phyloP scores from a whole-genome alignment of 1,140 invertebrate species.

The Zophobas atratus region DNA sequence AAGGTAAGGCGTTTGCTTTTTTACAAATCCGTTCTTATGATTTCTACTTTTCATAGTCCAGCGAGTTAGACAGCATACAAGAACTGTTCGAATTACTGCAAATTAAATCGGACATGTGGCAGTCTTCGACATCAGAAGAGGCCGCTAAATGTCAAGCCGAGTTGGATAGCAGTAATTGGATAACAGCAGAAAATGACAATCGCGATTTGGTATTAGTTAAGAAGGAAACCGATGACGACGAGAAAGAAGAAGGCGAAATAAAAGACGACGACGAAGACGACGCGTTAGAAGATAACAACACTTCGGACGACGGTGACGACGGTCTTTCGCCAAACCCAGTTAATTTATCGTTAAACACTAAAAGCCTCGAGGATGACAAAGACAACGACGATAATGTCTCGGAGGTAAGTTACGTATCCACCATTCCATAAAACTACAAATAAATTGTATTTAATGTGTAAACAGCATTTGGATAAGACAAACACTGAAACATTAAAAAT shows the following conservation, averaged over 20 bases:
- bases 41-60: conserved; percentile 74
- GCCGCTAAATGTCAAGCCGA: conserved; percentile 70
- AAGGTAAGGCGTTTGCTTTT: conserved; percentile 71
- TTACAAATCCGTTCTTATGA: neutral
- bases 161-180: conserved; percentile 71
- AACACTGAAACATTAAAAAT: conserved; percentile 63
- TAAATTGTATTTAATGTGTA: conserved; percentile 45
- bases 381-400: conserved; percentile 59
- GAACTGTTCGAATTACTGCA: conserved; percentile 86
- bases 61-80: conserved; percentile 84
- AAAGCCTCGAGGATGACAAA: conserved; percentile 64
- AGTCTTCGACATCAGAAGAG: conserved; percentile 69
- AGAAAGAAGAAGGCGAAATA: conserved; percentile 66
- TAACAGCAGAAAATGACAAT: conserved; percentile 70
- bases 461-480: conserved; percentile 61
- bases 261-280: conserved; percentile 65
- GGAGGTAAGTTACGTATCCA: conserved; percentile 56
- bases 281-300: conserved; percentile 54
- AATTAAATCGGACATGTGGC: conserved; percentile 85
- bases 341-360: conserved; percentile 78
- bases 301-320: conserved; percentile 58
- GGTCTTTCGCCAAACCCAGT: conserved; percentile 77
- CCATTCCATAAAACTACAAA: neutral
- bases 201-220: conserved; percentile 76
- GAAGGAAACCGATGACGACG: conserved; percentile 70